These are phyloP conservation scores for Triplophysa dalaica DNA, from an alignment of 2,113 vertebrate genomes.

Conservation along the genomic window DNA sequence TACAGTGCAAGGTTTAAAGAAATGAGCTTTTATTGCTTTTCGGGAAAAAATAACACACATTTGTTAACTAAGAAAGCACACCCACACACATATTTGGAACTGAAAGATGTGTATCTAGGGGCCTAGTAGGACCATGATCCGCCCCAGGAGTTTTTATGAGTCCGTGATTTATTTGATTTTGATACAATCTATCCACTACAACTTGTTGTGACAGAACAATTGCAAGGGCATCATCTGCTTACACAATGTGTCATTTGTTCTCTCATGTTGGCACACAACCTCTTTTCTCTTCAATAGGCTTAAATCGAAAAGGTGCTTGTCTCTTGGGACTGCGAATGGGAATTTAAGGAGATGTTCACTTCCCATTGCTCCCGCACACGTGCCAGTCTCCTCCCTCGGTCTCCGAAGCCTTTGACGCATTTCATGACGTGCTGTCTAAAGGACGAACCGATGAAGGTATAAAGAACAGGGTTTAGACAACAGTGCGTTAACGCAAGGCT, in stretches of 20 bases:
- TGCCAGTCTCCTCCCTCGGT: slow-evolving; percentile 49
- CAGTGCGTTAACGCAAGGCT: slow-evolving; percentile 86
- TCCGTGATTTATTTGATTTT: too few species aligned
- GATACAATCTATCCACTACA: too few species aligned
- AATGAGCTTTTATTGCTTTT: too few species aligned
- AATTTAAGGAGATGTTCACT: slow-evolving; percentile 68
- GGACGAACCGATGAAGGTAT: slow-evolving; percentile 82
- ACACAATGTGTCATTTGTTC: neutral
- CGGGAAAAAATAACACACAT: too few species aligned
- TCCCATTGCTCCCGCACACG: slow-evolving; percentile 43
- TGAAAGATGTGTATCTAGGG: too few species aligned
- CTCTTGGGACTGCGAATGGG: slow-evolving; percentile 61
- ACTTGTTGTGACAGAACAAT: too few species aligned
- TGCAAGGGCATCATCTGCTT: too few species aligned
- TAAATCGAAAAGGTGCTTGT: slow-evolving; percentile 73
- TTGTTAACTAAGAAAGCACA: too few species aligned
- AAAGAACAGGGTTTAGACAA: slow-evolving; percentile 91
- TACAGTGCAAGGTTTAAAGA: too few species aligned
- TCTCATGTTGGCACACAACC: neutral
- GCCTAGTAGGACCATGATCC: too few species aligned
- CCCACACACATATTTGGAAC: too few species aligned
- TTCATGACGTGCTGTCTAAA: slow-evolving; percentile 81
- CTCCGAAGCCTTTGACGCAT: slow-evolving; percentile 74
- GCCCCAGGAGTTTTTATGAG: too few species aligned
- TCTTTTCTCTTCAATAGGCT: slow-evolving; percentile 28